A percentile compares a stretch with the other conserved stretches of the same genome.
These are phyloP conservation scores for Tor tambroides DNA, from an alignment of 2,113 vertebrate genomes.

Conservation along the genomic window DNA sequence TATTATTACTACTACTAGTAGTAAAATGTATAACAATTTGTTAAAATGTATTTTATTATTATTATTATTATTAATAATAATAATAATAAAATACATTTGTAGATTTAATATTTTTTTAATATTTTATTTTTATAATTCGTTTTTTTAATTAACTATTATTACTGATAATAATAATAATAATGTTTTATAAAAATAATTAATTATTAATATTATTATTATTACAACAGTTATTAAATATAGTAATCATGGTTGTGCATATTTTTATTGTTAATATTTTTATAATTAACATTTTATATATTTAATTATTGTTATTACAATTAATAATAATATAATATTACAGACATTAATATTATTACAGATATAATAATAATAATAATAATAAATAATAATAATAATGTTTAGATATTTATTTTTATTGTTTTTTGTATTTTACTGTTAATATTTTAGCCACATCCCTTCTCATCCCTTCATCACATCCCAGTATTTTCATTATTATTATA, in stretches of 20 bases:
- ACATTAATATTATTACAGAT: not conserved
- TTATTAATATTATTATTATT: not conserved
- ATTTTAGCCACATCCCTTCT: not conserved
- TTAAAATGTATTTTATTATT: not conserved
- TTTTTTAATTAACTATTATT: too few species aligned
- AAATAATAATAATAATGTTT: not conserved
- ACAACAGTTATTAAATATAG: not conserved
- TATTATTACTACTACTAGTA: too few species aligned
- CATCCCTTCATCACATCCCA: too few species aligned
- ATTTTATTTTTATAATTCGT: too few species aligned
- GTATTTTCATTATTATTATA: not conserved
- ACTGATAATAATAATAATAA: too few species aligned
- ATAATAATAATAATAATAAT: not conserved
- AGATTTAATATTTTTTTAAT: too few species aligned
- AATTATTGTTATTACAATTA: not conserved
- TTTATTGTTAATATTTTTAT: not conserved
- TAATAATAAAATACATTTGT: too few species aligned
- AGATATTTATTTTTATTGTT: not conserved
- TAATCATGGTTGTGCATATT: not conserved
- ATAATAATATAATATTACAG: not conserved
- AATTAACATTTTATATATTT: not conserved
- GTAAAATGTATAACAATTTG: too few species aligned
- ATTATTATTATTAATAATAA: too few species aligned
- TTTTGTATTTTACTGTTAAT: not conserved
- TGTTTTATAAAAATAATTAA: too few species aligned